Base-by-base conservation (phyloP, 2,113 vertebrate genomes). In the Leptobrachium leishanense region DNA sequence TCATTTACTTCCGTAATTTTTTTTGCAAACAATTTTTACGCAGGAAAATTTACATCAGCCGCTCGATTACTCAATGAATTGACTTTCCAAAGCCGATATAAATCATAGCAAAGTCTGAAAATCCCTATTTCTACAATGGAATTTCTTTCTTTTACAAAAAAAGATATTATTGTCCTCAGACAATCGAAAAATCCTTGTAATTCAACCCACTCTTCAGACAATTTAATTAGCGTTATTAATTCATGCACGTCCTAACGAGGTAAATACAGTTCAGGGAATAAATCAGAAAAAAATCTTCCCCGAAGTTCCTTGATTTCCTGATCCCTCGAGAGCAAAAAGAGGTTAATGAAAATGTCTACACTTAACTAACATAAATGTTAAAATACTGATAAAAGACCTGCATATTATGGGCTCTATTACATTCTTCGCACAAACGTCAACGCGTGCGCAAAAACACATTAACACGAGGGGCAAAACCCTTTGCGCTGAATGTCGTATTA, bases 201-300 rank as follows among this genome's bases (percentile, higher is more conserved):
- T 81, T 68, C 72, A 74, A 20, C 63, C 77, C 69, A 73, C 77
- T 67, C 63, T 79, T 57, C 0, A 31, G 20, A 31, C 20, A 81
- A 81, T 46, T 59, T 74, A 74, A 74, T 69, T 68, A 71, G 72
- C 55, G 13, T 73, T 57, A 79, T 79, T 79, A 79, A 50, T 67
- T 15, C 70, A 79, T 57, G 68, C 65, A 73, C 73, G 63, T 73
- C 46, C 67, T 73, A 50, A 39, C 46, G 57, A 55, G 31, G 62
- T 79, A 72, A 66, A 73, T 79, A 79, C 63, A 44, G 72, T n/a
- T 50, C 8, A 50, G 4, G 4, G 46, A 50, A 50, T 50, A 50
- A 5, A 50, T 50, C 8, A 50, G 46, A 50, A 50, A 50, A 50
- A 5, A 8, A 50, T 50, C 46, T 8, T 50, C 8, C 46, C 4